Conservation (phyloP, 92 coral and sea anemone genomes). For the Porites evermanni region DNA sequence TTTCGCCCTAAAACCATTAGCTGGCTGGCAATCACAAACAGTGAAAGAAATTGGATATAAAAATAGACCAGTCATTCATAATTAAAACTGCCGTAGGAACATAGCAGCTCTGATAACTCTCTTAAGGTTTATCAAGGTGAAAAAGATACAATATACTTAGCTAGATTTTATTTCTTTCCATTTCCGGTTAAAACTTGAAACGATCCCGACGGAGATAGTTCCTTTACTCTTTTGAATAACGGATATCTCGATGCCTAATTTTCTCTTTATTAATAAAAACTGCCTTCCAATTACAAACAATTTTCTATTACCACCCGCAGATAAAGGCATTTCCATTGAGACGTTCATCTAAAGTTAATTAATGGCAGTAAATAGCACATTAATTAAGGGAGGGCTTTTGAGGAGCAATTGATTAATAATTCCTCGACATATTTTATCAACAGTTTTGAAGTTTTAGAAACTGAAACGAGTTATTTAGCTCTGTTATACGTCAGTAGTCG, state of each 20-base stretch:
- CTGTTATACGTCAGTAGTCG: too few relatives aligned
- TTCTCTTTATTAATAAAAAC: background rate
- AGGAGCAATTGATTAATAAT: background rate
- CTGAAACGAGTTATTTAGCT: too few relatives aligned
- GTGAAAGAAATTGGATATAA: background rate
- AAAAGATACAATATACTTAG: background rate
- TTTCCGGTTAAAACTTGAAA: slow-evolving; percentile 23
- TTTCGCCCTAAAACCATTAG: background rate
- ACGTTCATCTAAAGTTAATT: background rate
- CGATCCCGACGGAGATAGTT: background rate
- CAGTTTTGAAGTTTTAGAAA: background rate
- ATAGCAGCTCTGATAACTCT: background rate
- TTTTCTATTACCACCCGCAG: background rate
- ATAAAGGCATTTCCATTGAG: slow-evolving; percentile 18
- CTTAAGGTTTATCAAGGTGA: background rate
- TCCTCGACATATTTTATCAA: background rate
- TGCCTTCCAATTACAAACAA: slow-evolving; percentile 9
- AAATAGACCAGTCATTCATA: background rate
- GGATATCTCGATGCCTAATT: background rate
- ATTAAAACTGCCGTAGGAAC: too few relatives aligned
- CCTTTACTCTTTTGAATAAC: background rate
- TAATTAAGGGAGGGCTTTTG: background rate
- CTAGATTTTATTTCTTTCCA: background rate
- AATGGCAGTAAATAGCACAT: slow-evolving; percentile 14
- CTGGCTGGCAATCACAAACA: background rate